Conservation (phyloP, 1,140 invertebrate genomes). For the Ceratina calcarata region DNA sequence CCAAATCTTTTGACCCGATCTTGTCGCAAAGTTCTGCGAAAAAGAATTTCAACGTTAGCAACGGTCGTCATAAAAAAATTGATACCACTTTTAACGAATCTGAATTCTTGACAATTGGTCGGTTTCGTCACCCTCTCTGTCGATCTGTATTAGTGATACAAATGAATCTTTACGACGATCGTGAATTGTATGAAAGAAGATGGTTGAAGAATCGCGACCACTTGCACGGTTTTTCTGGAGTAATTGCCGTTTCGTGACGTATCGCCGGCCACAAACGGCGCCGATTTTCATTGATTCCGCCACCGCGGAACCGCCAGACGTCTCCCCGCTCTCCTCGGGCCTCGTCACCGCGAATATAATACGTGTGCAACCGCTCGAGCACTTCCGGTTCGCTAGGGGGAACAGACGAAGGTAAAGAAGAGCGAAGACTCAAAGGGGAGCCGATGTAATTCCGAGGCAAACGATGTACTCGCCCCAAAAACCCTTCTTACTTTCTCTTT, state of each 20-base stretch:
- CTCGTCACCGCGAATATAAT: constrained; percentile 7
- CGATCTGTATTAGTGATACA: too few species aligned
- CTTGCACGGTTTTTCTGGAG: constrained; percentile 30
- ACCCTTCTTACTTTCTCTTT: background rate
- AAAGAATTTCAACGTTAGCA: too few species aligned
- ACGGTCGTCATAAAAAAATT: too few species aligned
- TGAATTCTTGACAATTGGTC: too few species aligned
- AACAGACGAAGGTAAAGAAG: background rate
- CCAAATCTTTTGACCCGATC: too few species aligned
- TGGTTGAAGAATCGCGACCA: constrained; percentile 35
- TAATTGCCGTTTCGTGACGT: constrained; percentile 55
- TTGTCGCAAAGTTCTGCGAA: too few species aligned
- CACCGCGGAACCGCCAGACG: background rate
- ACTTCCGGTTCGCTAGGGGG: constrained; percentile 5
- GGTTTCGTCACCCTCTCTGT: too few species aligned
- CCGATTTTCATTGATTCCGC: constrained; percentile 33
- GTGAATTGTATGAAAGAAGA: background rate
- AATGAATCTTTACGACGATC: too few species aligned
- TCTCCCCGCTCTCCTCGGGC: background rate
- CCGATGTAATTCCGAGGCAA: constrained; percentile 1
- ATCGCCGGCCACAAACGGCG: constrained; percentile 14
- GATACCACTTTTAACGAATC: too few species aligned
- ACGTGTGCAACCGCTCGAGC: constrained; percentile 26
- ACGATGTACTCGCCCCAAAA: background rate
- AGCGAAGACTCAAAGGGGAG: background rate